Evolutionary conservation across 2,888 invertebrate genomes (phyloP), one percentile per base, ranked within the genome.

Genomic region (Bursaphelenchus okinawaensis): DNA sequence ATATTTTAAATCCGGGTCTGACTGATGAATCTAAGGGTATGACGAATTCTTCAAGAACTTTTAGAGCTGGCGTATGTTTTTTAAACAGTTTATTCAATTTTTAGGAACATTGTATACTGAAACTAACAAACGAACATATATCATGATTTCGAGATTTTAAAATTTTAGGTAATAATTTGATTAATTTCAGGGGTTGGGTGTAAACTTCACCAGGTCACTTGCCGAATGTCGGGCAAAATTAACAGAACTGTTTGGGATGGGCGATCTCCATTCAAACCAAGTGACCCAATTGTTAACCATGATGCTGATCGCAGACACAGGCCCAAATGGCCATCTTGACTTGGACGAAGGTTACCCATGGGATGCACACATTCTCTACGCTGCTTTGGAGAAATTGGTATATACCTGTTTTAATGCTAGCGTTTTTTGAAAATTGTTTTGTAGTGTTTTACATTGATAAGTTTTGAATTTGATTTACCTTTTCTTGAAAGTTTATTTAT

Each of bases 291-390:
- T 92, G 62, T 87, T 93, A 76, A 88, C 90, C 19, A 88, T 91
- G 80, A 93, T 93, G 92, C 89, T 91, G 67, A 87, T 91, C 73
- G 90, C 90, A 63, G 90, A 40, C 6, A 12, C 12, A 3, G n/a
- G 40, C n/a, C 16, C 12, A 16, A n/a, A 40, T 40, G 16, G n/a
- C n/a, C 40, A 3, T n/a, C 6, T 40, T 16, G n/a, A 12, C 6
- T 12, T 16, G 12, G 16, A 12, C 40, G 40, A 40, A 55, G 87
- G 84, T 83, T 88, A 83, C 51, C 87, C 90, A 4, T 96, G 95
- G 95, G 93, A 93, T 83, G 88, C 92, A 12, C 94, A 95, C 82
- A 88, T 92, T 62, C 93, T 95, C 83, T 90, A 93, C 51, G 91
- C 91, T 83, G 89, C 91, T n/a, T 85, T 93, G n/a, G n/a, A 6